Conservation (phyloP, 2,888 invertebrate species). For the Drosophila subsilvestris region DNA sequence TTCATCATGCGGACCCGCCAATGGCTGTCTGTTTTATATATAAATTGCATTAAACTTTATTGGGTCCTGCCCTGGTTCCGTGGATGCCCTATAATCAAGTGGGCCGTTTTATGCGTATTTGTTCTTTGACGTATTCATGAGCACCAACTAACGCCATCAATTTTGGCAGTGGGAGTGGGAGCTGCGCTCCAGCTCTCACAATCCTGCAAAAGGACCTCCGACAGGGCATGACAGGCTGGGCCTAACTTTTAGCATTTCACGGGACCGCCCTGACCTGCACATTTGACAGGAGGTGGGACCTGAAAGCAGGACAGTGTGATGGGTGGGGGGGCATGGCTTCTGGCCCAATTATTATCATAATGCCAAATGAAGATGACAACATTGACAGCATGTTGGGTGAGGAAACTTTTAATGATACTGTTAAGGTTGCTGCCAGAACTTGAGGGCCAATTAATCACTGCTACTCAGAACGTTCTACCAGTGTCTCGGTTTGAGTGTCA, state of each 20-base stretch:
- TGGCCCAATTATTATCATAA: conserved; percentile 74
- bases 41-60: conserved; percentile 73
- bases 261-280: conserved; percentile 31
- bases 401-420: conserved; percentile 71
- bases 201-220: neutral
- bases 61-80: conserved; percentile 9
- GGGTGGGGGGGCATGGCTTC: conserved; percentile 28
- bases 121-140: conserved; percentile 71
- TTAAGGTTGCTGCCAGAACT: conserved; percentile 53
- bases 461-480: conserved; percentile 4
- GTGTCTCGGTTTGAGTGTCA: conserved; percentile 62
- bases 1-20: conserved; percentile 49
- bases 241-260: conserved; percentile 55
- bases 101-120: conserved; percentile 67
- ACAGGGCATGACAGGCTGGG: conserved; percentile 38
- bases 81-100: conserved; percentile 63
- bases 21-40: conserved; percentile 57
- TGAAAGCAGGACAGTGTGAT: neutral
- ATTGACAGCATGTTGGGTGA: conserved; percentile 51
- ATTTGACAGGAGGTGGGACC: conserved; percentile 57
- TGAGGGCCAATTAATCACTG: conserved; percentile 74
- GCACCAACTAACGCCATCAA: conserved; percentile 68
- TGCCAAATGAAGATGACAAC: conserved; percentile 74
- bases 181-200: conserved; percentile 1
- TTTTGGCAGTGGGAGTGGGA: conserved; percentile 50